phyloP scores from a whole-genome alignment of 2,797 vertebrate species.

The Erithacus rubecula region DNA sequence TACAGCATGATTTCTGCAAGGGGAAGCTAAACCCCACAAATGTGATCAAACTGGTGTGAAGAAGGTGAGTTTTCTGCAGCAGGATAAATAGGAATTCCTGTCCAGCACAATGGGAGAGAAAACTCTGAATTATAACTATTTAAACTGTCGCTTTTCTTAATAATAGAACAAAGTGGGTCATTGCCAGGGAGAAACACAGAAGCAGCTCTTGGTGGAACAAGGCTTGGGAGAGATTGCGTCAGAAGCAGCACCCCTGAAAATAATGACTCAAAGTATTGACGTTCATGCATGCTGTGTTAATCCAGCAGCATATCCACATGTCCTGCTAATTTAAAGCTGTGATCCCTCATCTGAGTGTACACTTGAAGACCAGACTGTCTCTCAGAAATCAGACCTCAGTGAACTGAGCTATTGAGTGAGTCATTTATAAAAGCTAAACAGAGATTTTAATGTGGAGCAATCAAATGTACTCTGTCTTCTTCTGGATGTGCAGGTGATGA shows the following conservation, averaged over 20 bases:
- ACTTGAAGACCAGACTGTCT: background rate
- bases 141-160: background rate
- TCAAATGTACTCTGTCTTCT: background rate
- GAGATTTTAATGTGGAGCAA: background rate
- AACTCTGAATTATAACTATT: background rate
- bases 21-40: background rate
- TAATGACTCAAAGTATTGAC: background rate
- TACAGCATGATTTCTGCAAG: background rate
- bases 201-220: background rate
- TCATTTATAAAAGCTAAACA: slow-evolving; percentile 22
- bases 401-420: background rate
- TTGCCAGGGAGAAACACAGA: background rate
- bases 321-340: background rate
- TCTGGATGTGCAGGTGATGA: background rate
- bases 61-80: background rate
- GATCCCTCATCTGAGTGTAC: background rate
- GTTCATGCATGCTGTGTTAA: background rate
- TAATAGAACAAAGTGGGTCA: slow-evolving; percentile 16
- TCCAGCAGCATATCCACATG: background rate
- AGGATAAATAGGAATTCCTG: background rate
- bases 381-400: background rate
- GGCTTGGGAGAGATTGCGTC: background rate
- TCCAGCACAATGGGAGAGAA: background rate
- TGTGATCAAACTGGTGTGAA: background rate
- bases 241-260: background rate